Base-by-base conservation (phyloP, 2,797 vertebrate genomes). In the Lateolabrax maculatus region DNA sequence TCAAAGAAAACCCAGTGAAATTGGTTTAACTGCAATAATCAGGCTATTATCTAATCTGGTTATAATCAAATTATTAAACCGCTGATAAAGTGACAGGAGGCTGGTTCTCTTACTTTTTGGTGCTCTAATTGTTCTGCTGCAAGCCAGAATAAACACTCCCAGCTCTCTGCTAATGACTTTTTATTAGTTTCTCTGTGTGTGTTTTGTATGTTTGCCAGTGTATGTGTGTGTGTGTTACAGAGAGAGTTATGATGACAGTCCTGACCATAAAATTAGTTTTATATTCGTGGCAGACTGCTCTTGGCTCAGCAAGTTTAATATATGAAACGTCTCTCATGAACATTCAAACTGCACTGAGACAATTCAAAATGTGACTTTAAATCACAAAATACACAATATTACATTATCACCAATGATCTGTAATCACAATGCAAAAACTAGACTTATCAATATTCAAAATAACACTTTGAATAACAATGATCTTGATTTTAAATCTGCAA, bases 171-270 rank as follows among this genome's bases (percentile, higher is more conserved):
- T 69, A 43, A 69, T 56, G 16, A 31, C 66, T 69, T 10, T 34
- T 56, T 5, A 15, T 39, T n/a, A 31, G 25, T 31, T n/a, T 55
- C 51, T 68, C 66, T 55, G 10, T 60, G 55, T 71, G 52, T 34
- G 56, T 60, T 68, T 55, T 55, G 68, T 58, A 58, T 71, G 68
- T 60, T 58, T 71, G 55, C 31, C 31, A 27, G 12, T 39, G 31
- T 67, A 36, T 53, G 49, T 67, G 34, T 52, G 48, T 39, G 66
- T 68, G 66, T 56, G 25, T 48, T 31, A 31, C 11, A 37, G 46
- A 48, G 46, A 29, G 52, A 39, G 23, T 67, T 52, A 67, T 39
- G 64, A 21, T 19, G 34, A 39, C 48, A 19, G 44, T 36, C 34
- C 23, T 15, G 49, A 25, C 49, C 49, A 67, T 67, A 53, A 53